phyloP scores from a whole-genome alignment of 1,140 invertebrate species.

The Ctenoplectra terminalis region DNA sequence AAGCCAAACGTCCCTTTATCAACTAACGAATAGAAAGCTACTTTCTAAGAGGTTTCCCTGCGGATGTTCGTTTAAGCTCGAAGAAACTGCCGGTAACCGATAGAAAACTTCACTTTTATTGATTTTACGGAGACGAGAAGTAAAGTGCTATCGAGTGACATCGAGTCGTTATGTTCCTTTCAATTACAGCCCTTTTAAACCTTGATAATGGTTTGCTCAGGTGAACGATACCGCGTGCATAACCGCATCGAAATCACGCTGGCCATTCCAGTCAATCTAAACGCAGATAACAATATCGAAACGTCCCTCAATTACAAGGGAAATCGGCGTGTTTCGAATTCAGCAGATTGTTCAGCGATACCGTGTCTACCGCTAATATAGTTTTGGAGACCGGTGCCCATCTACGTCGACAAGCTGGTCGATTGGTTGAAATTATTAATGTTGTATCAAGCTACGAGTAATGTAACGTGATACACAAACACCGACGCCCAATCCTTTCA shows the following conservation, averaged over 20 bases:
- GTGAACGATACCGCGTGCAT: not conserved
- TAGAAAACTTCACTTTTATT: not conserved
- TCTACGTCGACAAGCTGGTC: too few species aligned
- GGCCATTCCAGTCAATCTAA: not conserved
- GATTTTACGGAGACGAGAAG: too few species aligned
- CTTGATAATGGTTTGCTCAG: not conserved
- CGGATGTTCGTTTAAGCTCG: not conserved
- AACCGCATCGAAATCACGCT: slow-evolving; percentile 2
- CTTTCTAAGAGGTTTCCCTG: not conserved
- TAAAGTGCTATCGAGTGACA: not conserved
- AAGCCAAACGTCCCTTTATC: not conserved
- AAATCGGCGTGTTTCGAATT: slow-evolving; percentile 16
- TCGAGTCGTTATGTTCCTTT: not conserved
- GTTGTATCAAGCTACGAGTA: not conserved
- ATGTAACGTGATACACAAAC: not conserved
- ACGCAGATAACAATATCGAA: slow-evolving; percentile 1
- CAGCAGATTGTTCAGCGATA: slow-evolving; percentile 1
- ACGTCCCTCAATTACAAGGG: not conserved
- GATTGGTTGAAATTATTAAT: slow-evolving; percentile 21
- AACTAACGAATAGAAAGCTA: not conserved
- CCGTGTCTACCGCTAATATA: not conserved
- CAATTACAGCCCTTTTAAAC: not conserved
- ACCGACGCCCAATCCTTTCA: not conserved
- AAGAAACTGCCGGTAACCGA: not conserved
- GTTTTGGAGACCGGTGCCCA: not conserved